Base-by-base conservation (phyloP, 2,797 vertebrate genomes). In the Gymnothorax reevesii region DNA sequence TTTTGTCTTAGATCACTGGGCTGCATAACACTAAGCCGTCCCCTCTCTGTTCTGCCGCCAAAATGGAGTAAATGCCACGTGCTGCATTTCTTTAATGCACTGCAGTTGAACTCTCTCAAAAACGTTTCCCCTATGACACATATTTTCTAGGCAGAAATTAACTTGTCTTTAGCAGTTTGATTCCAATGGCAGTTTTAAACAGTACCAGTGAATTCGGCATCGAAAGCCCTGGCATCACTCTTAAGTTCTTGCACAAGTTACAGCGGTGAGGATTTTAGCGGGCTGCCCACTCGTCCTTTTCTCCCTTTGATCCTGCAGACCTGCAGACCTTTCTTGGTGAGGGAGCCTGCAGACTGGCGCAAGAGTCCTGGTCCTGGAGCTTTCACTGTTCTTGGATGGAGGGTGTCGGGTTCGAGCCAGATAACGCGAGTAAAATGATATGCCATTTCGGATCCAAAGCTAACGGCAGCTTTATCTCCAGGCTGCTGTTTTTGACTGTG, bases 81-180 rank as follows among this genome's bases (percentile, higher is more conserved):
- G 62, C 84, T 73, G 66, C 2, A 80, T 85, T 15, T 25, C 15
- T 42, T 25, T 84, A 79, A 83, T 82, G 82, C 87, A 57, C 59
- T 54, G 62, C 62, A 42, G 49, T 66, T 87, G 52, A 7, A 87
- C 77, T 57, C 15, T 57, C 33, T 59, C 22, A 27, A 83, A 59
- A 27, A 80, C 7, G 8, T 82, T 54, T 83, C n/a, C 60, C 33
- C 85, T 84, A 85, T 92, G 88, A 90, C 88, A 83, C 91, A 91
- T 62, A 87, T 82, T 91, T 92, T 94, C 89, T 91, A 87, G 88
- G 85, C 66, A 89, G 86, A 79, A 83, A 86, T 85, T 88, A 86
- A 84, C 79, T 59, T 55, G 83, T 71, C 87, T 87, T 86, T 87
- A 80, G 52, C 77, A 80, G 42, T 79, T 79, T 54, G 77, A 80